phyloP scores from a whole-genome alignment of 1,140 invertebrate species.

The Drosophila aff. region DNA sequence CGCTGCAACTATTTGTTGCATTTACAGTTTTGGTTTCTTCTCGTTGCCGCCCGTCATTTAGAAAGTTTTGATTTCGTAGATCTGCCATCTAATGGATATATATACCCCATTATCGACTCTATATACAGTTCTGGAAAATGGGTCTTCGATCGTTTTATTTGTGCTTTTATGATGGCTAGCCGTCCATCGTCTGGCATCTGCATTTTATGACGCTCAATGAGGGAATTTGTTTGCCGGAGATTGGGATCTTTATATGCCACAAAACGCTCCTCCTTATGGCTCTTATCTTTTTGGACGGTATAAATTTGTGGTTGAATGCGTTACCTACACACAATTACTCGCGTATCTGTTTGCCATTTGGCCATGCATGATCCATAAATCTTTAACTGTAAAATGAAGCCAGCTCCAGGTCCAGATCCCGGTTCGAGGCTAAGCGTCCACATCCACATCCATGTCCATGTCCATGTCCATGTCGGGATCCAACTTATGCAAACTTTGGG shows the following conservation, averaged over 20 bases:
- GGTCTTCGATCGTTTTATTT: constrained; percentile 23
- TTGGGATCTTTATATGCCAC: constrained; percentile 36
- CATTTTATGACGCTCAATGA: constrained; percentile 36
- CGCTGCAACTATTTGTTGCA: constrained; percentile 62
- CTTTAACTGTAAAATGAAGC: constrained; percentile 72
- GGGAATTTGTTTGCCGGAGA: constrained; percentile 50
- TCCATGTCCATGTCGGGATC: constrained; percentile 22
- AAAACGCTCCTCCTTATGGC: constrained; percentile 10
- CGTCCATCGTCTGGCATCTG: constrained; percentile 27
- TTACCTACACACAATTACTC: constrained; percentile 73
- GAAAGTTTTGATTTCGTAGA: constrained; percentile 64
- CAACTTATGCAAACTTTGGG: constrained; percentile 72
- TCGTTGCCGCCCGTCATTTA: constrained; percentile 59
- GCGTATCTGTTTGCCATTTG: constrained; percentile 64
- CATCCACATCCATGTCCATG: constrained; percentile 19
- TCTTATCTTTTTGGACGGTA: constrained; percentile 34
- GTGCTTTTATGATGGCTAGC: constrained; percentile 32
- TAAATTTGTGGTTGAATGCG: constrained; percentile 45
- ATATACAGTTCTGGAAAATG: constrained; percentile 39
- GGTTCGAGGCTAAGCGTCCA: constrained; percentile 11
- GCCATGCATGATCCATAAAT: constrained; percentile 74
- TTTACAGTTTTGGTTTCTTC: constrained; percentile 64
- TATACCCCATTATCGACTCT: constrained; percentile 29
- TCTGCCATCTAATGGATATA: constrained; percentile 45
- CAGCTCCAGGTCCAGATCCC: constrained; percentile 24